Base-by-base conservation (phyloP, 2,888 invertebrate species). In the Hydrotaea cyrtoneurina region DNA sequence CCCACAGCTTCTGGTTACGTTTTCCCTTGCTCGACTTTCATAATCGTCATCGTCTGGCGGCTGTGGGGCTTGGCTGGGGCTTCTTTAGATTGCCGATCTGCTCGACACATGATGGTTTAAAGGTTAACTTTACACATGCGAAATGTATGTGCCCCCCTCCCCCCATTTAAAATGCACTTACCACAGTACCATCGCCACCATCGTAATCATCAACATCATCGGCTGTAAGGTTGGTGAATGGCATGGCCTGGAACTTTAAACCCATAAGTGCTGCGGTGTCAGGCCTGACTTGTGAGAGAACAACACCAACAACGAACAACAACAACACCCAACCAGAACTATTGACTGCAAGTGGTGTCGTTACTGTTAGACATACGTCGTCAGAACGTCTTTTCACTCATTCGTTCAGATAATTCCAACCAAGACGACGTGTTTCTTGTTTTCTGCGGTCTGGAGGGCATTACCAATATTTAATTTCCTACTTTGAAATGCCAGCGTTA, bases 1-100 rank as follows among this genome's bases (percentile, higher is more conserved):
- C 84, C 84, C 84, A 85, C 84, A 85, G 84, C 82, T 77, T 79
- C 81, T 78, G 50, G 71, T 78, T 55, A 21, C 50, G 69, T 77
- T 69, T 76, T 17, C 55, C 4, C 55, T 55, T 55, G 31, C 55
- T 55, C 5, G 21, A 19, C 53, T 53, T 43, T 15, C 36, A 26
- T 59, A 26, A 1, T 59, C 59, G 36, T 43, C 66, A 66, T 66
- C n/a, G 8, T 55, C 55, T 55, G 55, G 3, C 7, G 66, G 10
- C 17, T 39, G 19, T 66, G 66, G 66, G 39, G 31, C 66, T 55
- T 21, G 21, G 39, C 66, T 55, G 55, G 21, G 39, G 39, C 39
- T 39, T 39, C 39, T 39, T 39, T 39, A 13, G 31, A 2, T 31
- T 10, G 39, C 5, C 5, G 53, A 1, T 55, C 39, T 66, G 3